Evolutionary conservation across 2,113 vertebrate genomes (phyloP).

Genomic region (Pithys albifrons): DNA sequence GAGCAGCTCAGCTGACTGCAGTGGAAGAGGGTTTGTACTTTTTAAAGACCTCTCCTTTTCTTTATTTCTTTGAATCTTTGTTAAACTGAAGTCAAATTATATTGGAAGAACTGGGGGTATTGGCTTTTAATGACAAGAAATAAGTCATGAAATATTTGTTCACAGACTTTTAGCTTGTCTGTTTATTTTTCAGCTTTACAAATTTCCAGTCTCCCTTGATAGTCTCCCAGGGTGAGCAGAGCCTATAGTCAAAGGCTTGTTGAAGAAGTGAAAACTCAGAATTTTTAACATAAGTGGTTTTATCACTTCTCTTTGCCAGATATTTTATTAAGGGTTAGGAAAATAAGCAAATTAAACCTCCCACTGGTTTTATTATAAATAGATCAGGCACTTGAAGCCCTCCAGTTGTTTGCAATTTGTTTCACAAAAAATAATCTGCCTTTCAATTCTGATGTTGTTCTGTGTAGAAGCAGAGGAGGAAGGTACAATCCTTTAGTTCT

Average conservation of each 20-base stretch:
- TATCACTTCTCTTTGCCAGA: constrained; percentile 35
- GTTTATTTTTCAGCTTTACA: not conserved
- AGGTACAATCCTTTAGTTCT: not conserved
- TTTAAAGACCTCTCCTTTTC: not conserved
- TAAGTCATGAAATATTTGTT: not conserved
- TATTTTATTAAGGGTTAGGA: constrained; percentile 49
- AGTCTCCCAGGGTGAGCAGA: not conserved
- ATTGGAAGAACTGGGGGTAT: not conserved
- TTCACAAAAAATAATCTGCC: not conserved
- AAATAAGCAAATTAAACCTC: constrained; percentile 42
- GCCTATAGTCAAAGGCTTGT: not conserved
- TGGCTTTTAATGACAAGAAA: not conserved
- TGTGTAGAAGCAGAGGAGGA: not conserved
- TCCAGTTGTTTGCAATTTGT: not conserved
- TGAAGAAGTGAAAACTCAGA: not conserved
- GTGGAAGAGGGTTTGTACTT: not conserved
- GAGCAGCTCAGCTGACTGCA: not conserved
- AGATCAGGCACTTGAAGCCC: not conserved
- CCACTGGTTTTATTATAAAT: constrained; percentile 34
- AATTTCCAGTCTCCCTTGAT: not conserved
- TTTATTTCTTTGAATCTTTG: not conserved
- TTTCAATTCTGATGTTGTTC: not conserved
- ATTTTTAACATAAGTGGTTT: constrained; percentile 28
- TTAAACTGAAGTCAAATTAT: not conserved
- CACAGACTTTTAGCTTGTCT: not conserved